Base-by-base conservation (phyloP, 2,797 vertebrate species). In the Schizopygopsis pylzovi region DNA sequence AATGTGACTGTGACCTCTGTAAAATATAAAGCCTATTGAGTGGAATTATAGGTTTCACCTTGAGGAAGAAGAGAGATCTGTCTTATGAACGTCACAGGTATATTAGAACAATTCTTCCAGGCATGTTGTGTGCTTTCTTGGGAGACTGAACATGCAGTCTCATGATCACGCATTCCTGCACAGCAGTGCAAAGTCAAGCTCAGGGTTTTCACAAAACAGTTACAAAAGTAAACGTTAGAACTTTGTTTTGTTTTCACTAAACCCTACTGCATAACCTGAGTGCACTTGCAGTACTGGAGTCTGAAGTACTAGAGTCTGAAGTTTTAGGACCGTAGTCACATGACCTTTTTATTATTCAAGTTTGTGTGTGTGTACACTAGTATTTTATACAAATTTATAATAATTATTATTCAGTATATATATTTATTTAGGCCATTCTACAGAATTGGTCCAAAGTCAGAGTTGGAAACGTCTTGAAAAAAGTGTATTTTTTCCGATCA, bases 31-130 rank as follows among this genome's bases (percentile, higher is more conserved):
- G 33, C 11, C 12, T 49, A 16, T 52, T 75, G 7, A 83, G 70
- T 61, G 10, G 4, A 63, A 37, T 83, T 65, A 65, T 49, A 39
- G 72, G 20, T 76, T 76, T 83, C 28, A 67, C 43, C 72, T 76
- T 76, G 28, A 49, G 6, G 3, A 59, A 12, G 20, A 49, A 52
- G 22, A 65, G 43, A 47, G n/a, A 79, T 61, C 13, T 43, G 56
- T 47, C 28, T 47, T 13, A 75, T 49, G 25, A 75, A 75, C 18
- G 63, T 43, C 11, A 73, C 43, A 45, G 70, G 65, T 43, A 54
- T 84, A 70, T 43, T 52, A 67, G 33, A 3, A 28, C 39, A 43
- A 13, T 73, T 20, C 10, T 39, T 71, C 49, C 22, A 11, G 5
- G 28, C 15, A 67, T 0, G 2, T 25, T 37, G 63, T 67, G 28